These are phyloP conservation scores for Montipora foliosa DNA, from an alignment of 64 coral and sea anemone genomes.

Conservation along the genomic window DNA sequence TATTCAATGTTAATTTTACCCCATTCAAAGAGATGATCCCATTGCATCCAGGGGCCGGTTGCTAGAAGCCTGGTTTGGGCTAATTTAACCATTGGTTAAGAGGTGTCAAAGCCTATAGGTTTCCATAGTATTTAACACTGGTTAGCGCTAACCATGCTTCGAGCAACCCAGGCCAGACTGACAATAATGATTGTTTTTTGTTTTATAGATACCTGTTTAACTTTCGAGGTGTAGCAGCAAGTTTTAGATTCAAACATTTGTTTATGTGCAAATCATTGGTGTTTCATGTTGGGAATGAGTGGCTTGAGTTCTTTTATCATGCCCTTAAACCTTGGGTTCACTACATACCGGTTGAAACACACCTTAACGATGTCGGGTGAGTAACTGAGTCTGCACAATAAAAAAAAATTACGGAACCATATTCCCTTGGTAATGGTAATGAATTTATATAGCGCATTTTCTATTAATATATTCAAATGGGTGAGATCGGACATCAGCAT, in stretches of 20 bases:
- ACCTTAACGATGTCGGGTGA: constrained; percentile 86
- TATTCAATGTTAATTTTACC: too few relatives aligned
- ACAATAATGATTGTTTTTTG: background rate
- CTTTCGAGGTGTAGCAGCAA: constrained; percentile 98
- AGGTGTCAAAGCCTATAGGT: too few relatives aligned
- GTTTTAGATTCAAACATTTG: constrained; percentile 97
- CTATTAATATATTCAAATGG: background rate
- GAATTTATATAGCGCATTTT: background rate
- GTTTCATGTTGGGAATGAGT: constrained; percentile 95
- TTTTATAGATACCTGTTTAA: constrained; percentile 93
- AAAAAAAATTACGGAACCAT: too few relatives aligned
- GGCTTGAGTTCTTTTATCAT: constrained; percentile 96
- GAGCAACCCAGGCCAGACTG: background rate
- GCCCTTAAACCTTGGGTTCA: constrained; percentile 98
- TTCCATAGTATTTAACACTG: too few relatives aligned
- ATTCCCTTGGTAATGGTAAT: too few relatives aligned
- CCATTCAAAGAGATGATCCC: too few relatives aligned
- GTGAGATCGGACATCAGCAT: too few relatives aligned
- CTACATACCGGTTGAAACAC: constrained; percentile 92
- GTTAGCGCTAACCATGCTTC: too few relatives aligned
- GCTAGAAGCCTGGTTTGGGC: too few relatives aligned
- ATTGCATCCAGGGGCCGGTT: too few relatives aligned
- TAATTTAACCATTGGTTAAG: too few relatives aligned
- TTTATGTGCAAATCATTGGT: constrained; percentile 96
- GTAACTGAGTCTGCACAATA: background rate